phyloP scores from a whole-genome alignment of 2,113 vertebrate species.

The Cyprinodon tularosa region DNA sequence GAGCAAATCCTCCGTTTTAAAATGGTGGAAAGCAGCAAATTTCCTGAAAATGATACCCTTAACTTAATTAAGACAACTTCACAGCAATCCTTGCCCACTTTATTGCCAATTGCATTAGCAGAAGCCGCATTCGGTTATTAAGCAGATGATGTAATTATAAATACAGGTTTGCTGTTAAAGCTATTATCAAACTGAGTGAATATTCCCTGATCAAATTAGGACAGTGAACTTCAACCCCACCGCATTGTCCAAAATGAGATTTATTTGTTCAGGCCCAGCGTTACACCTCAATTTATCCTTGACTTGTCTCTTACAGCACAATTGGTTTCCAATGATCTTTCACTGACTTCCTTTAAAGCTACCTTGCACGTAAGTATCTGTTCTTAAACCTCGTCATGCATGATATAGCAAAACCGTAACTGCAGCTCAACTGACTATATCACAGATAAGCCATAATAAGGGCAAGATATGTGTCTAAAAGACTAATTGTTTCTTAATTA shows the following conservation, averaged over 20 bases:
- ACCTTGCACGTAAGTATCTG: constrained; percentile 12
- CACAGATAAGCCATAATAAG: constrained; percentile 13
- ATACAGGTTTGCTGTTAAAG: constrained; percentile 78
- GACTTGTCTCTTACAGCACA: constrained; percentile 51
- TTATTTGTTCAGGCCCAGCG: constrained; percentile 35
- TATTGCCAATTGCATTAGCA: constrained; percentile 70
- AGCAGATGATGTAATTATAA: constrained; percentile 80
- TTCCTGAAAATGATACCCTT: constrained; percentile 74
- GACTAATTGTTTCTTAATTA: constrained; percentile 37
- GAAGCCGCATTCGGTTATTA: constrained; percentile 76
- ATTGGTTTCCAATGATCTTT: constrained; percentile 30
- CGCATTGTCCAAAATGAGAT: constrained; percentile 53
- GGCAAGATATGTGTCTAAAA: neutral
- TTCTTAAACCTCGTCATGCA: neutral
- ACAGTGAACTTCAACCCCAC: constrained; percentile 65
- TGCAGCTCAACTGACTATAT: neutral
- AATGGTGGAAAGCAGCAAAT: constrained; percentile 63
- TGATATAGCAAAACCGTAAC: neutral
- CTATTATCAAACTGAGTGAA: constrained; percentile 74
- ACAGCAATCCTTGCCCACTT: constrained; percentile 66
- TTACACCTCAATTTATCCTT: constrained; percentile 53
- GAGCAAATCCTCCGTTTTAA: constrained; percentile 56
- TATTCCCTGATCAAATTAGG: constrained; percentile 76
- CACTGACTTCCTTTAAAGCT: constrained; percentile 27
- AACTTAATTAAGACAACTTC: constrained; percentile 74